Conservation (phyloP, 2,113 vertebrate species). For the Collichthys lucidus region DNA sequence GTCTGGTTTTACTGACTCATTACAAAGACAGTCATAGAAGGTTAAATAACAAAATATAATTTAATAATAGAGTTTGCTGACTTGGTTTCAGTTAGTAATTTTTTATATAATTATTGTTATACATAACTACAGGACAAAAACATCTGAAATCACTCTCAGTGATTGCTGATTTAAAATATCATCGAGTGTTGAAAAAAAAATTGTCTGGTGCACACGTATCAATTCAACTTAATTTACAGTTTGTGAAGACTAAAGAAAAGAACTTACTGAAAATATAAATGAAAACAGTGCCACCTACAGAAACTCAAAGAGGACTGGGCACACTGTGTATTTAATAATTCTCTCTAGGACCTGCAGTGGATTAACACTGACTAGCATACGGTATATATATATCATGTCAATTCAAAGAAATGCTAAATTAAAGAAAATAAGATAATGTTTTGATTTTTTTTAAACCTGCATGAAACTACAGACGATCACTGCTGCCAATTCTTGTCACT, state of each 20-base stretch:
- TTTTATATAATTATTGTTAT: background rate
- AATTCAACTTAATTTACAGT: background rate
- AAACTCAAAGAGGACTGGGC: background rate
- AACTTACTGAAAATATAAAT: background rate
- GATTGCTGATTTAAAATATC: background rate
- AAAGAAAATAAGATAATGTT: no score
- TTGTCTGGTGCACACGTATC: background rate
- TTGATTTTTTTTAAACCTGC: no score
- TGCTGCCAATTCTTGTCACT: background rate
- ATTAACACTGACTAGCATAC: no score
- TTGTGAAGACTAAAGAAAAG: conserved; percentile 3
- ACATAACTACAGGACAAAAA: background rate
- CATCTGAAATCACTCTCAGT: no score
- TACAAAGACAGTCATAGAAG: background rate
- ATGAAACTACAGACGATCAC: background rate
- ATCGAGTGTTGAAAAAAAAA: no score
- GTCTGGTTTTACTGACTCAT: background rate
- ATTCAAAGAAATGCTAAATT: no score
- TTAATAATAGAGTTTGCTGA: background rate
- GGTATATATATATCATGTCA: no score
- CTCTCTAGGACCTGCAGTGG: background rate
- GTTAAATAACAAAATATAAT: background rate
- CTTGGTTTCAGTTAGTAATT: background rate
- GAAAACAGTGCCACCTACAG: conserved; percentile 36
- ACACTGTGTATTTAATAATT: background rate